phyloP scores from a whole-genome alignment of 2,797 vertebrate genomes.

The Neosalanx taihuensis region DNA sequence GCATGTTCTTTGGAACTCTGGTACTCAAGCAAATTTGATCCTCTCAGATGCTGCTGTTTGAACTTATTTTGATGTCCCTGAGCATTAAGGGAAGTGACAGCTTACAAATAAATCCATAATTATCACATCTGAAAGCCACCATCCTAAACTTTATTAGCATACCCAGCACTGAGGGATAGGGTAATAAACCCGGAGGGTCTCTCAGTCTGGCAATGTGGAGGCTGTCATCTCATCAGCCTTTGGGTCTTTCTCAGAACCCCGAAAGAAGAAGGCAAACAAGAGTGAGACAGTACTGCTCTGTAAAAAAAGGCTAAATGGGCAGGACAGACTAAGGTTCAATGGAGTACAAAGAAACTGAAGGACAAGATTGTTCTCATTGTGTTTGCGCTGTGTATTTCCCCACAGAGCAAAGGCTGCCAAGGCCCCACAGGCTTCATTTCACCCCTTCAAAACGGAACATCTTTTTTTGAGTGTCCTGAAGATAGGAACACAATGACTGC shows the following conservation, averaged over 20 bases:
- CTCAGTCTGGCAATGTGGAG: conserved; percentile 65
- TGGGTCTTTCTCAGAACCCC: conserved; percentile 65
- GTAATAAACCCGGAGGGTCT: conserved; percentile 74
- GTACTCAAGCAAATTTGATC: conserved; percentile 75
- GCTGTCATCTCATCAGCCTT: conserved; percentile 72
- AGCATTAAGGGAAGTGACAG: conserved; percentile 82
- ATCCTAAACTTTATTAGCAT: conserved; percentile 78
- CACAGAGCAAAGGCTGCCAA: conserved; percentile 67
- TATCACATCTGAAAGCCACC: conserved; percentile 78
- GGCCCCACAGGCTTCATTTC: conserved; percentile 75
- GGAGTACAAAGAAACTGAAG: conserved; percentile 70
- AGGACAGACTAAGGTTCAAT: conserved; percentile 68
- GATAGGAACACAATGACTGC: conserved; percentile 75
- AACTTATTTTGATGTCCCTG: conserved; percentile 82
- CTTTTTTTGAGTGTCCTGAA: conserved; percentile 72
- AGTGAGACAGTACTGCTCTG: conserved; percentile 18
- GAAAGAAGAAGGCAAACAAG: conserved; percentile 51
- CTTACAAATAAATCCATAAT: conserved; percentile 87
- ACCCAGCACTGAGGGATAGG: conserved; percentile 64
- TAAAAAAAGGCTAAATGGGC: conserved; percentile 68
- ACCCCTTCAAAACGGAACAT: conserved; percentile 72
- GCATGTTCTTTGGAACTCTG: conserved; percentile 71
- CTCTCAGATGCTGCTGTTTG: conserved; percentile 76
- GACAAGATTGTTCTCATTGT: conserved; percentile 74
- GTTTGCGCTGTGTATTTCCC: conserved; percentile 70